Base-by-base conservation (phyloP, 2,113 vertebrate species). In the Terrapene triunguis region DNA sequence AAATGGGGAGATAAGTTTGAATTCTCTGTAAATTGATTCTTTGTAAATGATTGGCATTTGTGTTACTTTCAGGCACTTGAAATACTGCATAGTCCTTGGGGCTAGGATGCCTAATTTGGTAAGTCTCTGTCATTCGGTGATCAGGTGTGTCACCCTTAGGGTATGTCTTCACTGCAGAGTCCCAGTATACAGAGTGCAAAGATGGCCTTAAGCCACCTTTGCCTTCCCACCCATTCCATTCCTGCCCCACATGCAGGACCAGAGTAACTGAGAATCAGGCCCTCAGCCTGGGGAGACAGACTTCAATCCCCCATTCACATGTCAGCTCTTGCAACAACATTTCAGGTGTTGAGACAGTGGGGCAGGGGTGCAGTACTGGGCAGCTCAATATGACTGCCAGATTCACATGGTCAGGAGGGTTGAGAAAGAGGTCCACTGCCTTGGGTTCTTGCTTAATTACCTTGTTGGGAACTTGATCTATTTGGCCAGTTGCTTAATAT, bases 131-230 rank as follows among this genome's bases (percentile, higher is more conserved):
- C 17, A 3, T 11, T 9, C 55, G 62, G 91, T 93, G 84, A 78
- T 85, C 81, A 65, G 79, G 82, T 80, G 35, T 88, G 59, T 21
- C 6, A 47, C 16, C 59, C 89, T 90, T 69, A 85, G 69, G 69
- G 44, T 90, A 44, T 62, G 54, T 55, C 32, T 32, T 59, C n/a
- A 81, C 62, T n/a, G 6, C 62, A 44, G n/a, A 91, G 84, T 54
- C 95, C 94, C 93, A 57, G 79, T 87, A 94, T 85, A 74, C 13
- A 57, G 74, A 57, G n/a, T 78, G 84, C 21, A 89, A 72, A 90
- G 85, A 0, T 6, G 79, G 44, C 22, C 88, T 90, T 89, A 82
- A 50, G 16, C 55, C 93, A 27, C 22, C 50, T 42, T 42, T 76
- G 72, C 84, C 87, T 53, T 19, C 25, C 22, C 6, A 57, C 3